Conservation (phyloP, 2,797 vertebrate genomes). For the Heteromormyrus szaboi region DNA sequence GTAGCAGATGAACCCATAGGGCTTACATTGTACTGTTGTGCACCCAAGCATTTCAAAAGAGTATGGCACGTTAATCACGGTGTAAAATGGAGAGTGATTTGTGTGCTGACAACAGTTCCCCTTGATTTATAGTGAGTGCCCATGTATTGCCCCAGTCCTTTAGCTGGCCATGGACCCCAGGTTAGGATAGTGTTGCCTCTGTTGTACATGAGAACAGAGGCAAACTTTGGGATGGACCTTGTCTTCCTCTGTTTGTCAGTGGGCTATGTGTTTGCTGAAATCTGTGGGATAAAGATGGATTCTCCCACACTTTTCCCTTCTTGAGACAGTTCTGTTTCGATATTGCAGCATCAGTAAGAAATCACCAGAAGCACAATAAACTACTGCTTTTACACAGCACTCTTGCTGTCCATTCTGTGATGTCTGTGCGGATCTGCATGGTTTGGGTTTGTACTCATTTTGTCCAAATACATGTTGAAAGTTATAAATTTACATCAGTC, state of each 20-base stretch:
- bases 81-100: not conserved
- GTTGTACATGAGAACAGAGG: not conserved
- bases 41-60: not conserved
- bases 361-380: not conserved
- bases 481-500: not conserved
- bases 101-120: not conserved
- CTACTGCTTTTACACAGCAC: not conserved
- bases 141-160: not conserved
- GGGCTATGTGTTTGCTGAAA: not conserved
- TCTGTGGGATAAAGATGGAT: not conserved
- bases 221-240: not conserved
- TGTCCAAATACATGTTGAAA: not conserved
- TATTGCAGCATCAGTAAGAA: not conserved
- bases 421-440: not conserved
- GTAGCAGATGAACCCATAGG: not conserved
- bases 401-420: not conserved
- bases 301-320: not conserved
- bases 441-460: not conserved
- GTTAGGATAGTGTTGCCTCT: not conserved
- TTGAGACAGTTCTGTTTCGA: not conserved
- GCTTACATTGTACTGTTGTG: not conserved
- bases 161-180: not conserved
- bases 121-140: not conserved
- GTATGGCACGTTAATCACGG: not conserved
- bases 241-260: not conserved